Evolutionary conservation across 2,797 vertebrate species (phyloP).

Genomic region (Heteromormyrus szaboi): DNA sequence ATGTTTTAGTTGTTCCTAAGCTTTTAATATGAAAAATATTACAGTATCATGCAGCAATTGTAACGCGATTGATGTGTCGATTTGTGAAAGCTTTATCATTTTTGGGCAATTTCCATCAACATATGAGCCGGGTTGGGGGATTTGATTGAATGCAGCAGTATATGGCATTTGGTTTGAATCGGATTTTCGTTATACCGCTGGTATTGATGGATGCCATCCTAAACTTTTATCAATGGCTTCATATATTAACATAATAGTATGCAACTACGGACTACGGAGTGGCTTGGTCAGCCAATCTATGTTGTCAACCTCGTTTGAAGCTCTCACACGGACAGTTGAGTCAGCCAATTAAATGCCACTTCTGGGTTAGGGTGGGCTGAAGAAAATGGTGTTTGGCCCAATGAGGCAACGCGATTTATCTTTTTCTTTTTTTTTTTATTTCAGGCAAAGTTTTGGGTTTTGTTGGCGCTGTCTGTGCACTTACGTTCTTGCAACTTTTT

Average conservation of each 20-base stretch:
- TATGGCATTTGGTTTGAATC: neutral
- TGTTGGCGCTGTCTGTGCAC: conserved; percentile 38
- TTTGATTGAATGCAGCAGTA: neutral
- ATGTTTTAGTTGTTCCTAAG: neutral
- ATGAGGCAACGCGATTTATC: conserved; percentile 39
- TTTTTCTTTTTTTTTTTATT: conserved; percentile 45
- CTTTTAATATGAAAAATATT: neutral
- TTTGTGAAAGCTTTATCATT: neutral
- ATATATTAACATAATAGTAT: neutral
- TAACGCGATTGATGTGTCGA: neutral
- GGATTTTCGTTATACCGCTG: neutral
- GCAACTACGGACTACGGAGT: no score
- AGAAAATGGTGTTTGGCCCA: conserved; percentile 38
- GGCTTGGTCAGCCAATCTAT: conserved; percentile 32
- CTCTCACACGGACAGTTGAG: conserved; percentile 36
- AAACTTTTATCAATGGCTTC: neutral
- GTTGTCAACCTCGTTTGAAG: conserved; percentile 44
- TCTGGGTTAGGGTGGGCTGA: conserved; percentile 33
- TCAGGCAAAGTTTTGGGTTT: conserved; percentile 60
- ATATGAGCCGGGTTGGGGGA: neutral
- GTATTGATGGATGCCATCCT: neutral
- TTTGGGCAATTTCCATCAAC: neutral
- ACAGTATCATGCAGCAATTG: neutral
- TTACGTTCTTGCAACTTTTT: conserved; percentile 44
- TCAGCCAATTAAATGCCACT: conserved; percentile 44